Evolutionary conservation across 2,113 vertebrate species (phyloP).

Genomic region (Paracyprichromis sp.): DNA sequence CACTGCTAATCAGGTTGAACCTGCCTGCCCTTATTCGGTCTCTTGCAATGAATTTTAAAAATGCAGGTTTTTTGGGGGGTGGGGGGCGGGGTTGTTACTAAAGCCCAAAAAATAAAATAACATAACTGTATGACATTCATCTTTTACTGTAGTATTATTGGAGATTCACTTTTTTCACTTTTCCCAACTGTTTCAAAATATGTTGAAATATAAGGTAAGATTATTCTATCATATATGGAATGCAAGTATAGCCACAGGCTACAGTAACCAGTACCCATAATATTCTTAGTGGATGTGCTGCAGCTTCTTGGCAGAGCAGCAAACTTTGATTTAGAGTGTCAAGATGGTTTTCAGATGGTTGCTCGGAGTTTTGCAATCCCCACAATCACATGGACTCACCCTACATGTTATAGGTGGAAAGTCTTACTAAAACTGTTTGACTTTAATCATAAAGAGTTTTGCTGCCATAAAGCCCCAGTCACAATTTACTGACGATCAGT

Average conservation of each 20-base stretch:
- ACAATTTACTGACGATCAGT: background rate
- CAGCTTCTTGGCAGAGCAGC: background rate
- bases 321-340: background rate
- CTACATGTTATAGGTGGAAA: background rate
- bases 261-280: background rate
- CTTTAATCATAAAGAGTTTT: background rate
- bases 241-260: background rate
- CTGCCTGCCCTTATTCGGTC: slow-evolving; percentile 1
- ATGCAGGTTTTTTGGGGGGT: background rate
- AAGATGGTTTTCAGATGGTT: background rate
- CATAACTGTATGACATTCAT: background rate
- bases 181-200: background rate
- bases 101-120: background rate
- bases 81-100: background rate
- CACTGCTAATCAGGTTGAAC: background rate
- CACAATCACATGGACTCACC: background rate
- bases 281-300: background rate
- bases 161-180: background rate
- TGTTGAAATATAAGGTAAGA: background rate
- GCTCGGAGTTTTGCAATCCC: background rate
- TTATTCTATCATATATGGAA: background rate
- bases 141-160: background rate
- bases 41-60: background rate
- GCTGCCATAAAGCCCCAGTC: background rate
- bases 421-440: background rate